These are phyloP conservation scores for Sphyrna mokarran DNA, from an alignment of 2,113 vertebrate genomes.

Conservation along the genomic window DNA sequence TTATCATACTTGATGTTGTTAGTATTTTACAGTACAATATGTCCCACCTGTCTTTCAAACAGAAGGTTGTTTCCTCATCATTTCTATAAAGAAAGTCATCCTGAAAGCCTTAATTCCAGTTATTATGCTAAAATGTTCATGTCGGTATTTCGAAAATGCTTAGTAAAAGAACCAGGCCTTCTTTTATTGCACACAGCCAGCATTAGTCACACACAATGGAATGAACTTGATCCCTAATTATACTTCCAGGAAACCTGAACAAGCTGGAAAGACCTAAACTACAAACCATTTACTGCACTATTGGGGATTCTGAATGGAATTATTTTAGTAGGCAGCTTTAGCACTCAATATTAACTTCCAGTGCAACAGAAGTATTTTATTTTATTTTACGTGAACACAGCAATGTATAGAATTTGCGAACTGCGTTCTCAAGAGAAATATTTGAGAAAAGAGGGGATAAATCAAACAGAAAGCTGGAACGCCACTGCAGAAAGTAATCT, in stretches of 20 bases:
- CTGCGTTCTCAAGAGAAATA: slow-evolving; percentile 7
- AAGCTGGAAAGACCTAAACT: slow-evolving; percentile 28
- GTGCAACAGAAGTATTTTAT: neutral
- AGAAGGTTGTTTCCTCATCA: neutral
- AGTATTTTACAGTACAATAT: neutral
- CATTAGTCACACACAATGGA: slow-evolving; percentile 21
- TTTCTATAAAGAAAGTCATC: neutral
- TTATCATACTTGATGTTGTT: neutral
- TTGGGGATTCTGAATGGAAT: slow-evolving; percentile 23
- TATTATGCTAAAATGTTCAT: slow-evolving; percentile 1
- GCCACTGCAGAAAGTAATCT: neutral
- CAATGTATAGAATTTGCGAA: slow-evolving; percentile 5
- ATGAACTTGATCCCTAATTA: slow-evolving; percentile 23
- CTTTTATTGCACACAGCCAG: slow-evolving; percentile 9
- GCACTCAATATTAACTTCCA: slow-evolving; percentile 29
- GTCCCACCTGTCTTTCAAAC: neutral
- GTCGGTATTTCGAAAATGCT: neutral
- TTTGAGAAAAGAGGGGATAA: neutral
- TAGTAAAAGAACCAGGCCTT: neutral
- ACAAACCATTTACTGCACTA: slow-evolving; percentile 30
- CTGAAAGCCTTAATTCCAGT: neutral
- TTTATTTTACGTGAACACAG: slow-evolving; percentile 31
- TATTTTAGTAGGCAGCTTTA: slow-evolving; percentile 27
- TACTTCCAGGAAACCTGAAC: slow-evolving; percentile 29
- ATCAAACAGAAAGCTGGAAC: slow-evolving; percentile 23